A percentile compares a stretch with the other conserved stretches of the same genome.
phyloP scores from a whole-genome alignment of 2,888 invertebrate genomes.

The Cepaea hortensis region DNA sequence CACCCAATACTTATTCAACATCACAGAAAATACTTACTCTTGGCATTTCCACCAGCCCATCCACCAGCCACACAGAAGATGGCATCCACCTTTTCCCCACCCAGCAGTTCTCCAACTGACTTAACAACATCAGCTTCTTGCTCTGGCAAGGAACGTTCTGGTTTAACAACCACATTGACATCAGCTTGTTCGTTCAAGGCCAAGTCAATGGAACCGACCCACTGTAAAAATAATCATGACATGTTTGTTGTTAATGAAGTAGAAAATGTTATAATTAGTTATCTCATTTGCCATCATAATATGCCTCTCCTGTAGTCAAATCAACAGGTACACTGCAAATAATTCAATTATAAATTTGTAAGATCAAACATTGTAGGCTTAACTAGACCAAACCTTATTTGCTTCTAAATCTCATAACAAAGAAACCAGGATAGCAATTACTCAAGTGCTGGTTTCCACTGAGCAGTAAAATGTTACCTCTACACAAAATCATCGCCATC shows the following conservation, averaged over 20 bases:
- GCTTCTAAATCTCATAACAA: too few relatives aligned
- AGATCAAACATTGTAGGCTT: too few relatives aligned
- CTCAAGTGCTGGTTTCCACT: too few relatives aligned
- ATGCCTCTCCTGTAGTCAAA: too few relatives aligned
- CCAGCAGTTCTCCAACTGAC: slow-evolving; percentile 72
- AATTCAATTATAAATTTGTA: too few relatives aligned
- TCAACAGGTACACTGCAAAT: too few relatives aligned
- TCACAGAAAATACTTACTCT: slow-evolving; percentile 77
- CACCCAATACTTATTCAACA: too few relatives aligned
- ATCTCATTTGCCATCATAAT: not conserved
- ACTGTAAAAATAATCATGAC: slow-evolving; percentile 76
- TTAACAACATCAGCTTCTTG: slow-evolving; percentile 85
- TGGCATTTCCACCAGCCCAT: slow-evolving; percentile 96
- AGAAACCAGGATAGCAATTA: too few relatives aligned
- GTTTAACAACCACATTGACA: slow-evolving; percentile 89
- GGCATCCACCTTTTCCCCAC: slow-evolving; percentile 89
- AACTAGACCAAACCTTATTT: too few relatives aligned
- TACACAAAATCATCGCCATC: too few relatives aligned
- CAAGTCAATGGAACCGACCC: slow-evolving; percentile 93
- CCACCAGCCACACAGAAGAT: slow-evolving; percentile 99
- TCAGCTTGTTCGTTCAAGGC: slow-evolving; percentile 90
- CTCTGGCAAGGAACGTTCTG: slow-evolving; percentile 85
- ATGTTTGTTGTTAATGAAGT: not conserved
- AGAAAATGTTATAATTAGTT: not conserved
- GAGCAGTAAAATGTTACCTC: too few relatives aligned